A percentile compares a stretch with the other conserved stretches of the same genome.
Evolutionary conservation across 2,797 vertebrate genomes (phyloP).

Genomic region (Takifugu rubripes): DNA sequence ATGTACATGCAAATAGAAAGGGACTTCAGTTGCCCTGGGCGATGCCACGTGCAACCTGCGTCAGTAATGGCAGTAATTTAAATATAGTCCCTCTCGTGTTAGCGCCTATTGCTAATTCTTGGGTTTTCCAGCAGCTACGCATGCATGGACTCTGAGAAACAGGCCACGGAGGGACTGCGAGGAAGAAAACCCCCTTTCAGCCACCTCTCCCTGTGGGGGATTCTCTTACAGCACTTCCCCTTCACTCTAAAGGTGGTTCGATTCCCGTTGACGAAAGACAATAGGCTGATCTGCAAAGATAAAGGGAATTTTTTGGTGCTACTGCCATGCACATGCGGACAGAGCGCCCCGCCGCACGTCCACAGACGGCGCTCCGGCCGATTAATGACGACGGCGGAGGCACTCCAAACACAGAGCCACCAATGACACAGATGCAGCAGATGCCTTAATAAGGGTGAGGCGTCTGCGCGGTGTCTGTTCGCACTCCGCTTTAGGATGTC

Average conservation of each 20-base stretch:
- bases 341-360: background rate
- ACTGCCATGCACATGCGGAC: background rate
- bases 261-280: constrained; percentile 43
- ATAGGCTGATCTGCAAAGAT: constrained; percentile 32
- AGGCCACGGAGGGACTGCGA: constrained; percentile 29
- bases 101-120: background rate
- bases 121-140: background rate
- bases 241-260: constrained; percentile 49
- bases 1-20: background rate
- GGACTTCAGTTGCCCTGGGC: background rate
- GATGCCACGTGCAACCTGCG: no score
- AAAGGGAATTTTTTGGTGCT: background rate
- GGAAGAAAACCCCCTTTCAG: constrained; percentile 52
- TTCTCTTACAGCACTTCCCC: constrained; percentile 67
- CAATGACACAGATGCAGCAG: constrained; percentile 21
- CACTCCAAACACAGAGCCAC: constrained; percentile 44
- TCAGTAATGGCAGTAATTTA: no score
- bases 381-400: constrained; percentile 40
- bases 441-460: constrained; percentile 54
- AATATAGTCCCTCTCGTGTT: no score
- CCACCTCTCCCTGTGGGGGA: constrained; percentile 56
- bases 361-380: constrained; percentile 19
- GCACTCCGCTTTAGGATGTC: constrained; percentile 52
- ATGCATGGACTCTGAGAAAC: constrained; percentile 62
- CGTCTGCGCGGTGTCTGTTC: constrained; percentile 43